Percentiles rank a stretch among this genome's conserved stretches.
Evolutionary conservation across 2,113 vertebrate genomes (phyloP).

Genomic region (Caranx ignobilis): DNA sequence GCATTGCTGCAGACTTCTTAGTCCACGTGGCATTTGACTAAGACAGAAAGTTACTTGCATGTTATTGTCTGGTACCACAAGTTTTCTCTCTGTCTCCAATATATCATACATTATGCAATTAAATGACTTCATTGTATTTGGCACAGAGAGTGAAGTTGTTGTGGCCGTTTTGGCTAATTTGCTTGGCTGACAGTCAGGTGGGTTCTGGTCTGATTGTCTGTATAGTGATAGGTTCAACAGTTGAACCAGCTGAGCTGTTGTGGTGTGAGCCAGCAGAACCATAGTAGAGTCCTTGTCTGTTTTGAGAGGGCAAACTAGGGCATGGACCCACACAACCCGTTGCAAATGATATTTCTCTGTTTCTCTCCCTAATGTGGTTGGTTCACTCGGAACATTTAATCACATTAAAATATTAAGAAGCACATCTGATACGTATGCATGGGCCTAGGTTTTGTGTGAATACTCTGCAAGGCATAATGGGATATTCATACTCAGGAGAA

Average conservation of each 20-base stretch:
- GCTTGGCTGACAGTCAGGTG: slow-evolving; percentile 41
- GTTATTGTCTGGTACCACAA: neutral
- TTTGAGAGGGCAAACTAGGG: slow-evolving; percentile 47
- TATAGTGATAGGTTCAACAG: slow-evolving; percentile 41
- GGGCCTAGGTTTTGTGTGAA: no score
- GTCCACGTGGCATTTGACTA: no score
- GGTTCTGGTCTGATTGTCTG: slow-evolving; percentile 41
- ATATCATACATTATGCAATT: slow-evolving; percentile 6
- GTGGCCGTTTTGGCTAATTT: slow-evolving; percentile 19
- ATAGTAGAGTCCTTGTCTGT: slow-evolving; percentile 35
- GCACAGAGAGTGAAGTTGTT: slow-evolving; percentile 25
- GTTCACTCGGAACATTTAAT: slow-evolving; percentile 77
- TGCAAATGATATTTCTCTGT: slow-evolving; percentile 43
- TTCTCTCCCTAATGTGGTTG: slow-evolving; percentile 38
- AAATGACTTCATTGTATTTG: slow-evolving; percentile 28
- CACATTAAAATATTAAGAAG: slow-evolving; percentile 74
- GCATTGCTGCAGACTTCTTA: no score
- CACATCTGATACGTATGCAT: slow-evolving; percentile 64
- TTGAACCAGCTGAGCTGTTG: slow-evolving; percentile 30
- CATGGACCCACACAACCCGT: slow-evolving; percentile 25
- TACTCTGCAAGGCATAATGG: no score
- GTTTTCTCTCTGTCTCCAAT: neutral
- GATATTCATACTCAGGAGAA: no score
- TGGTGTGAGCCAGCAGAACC: slow-evolving; percentile 25
- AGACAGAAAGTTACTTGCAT: no score